Evolutionary conservation across 2,888 invertebrate genomes (phyloP).

Genomic region (Campoplex capitator): DNA sequence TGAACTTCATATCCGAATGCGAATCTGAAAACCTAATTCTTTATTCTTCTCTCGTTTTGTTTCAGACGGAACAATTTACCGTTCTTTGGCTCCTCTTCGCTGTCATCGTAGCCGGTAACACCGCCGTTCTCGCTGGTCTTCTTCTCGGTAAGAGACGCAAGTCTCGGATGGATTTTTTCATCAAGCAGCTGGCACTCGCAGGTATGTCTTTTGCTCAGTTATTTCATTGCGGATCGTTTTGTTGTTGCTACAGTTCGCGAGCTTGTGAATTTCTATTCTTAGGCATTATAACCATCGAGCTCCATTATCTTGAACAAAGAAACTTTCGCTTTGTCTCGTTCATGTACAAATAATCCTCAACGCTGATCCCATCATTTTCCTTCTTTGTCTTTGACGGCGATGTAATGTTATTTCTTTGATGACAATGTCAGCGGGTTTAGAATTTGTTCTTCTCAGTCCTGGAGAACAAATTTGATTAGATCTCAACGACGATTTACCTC

Average conservation of each 20-base stretch:
- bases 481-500: not conserved
- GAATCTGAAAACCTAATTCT: not conserved
- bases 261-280: not conserved
- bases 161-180: conserved; percentile 98
- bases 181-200: conserved; percentile 96
- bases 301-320: not conserved
- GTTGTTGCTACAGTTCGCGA: not conserved
- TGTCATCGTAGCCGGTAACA: conserved; percentile 94
- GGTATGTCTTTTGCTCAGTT: conserved; percentile 86
- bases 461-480: not conserved
- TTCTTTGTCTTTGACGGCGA: too few species aligned
- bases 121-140: conserved; percentile 94
- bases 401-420: not conserved
- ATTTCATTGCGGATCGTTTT: not conserved
- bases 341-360: not conserved
- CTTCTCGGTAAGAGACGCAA: conserved; percentile 93
- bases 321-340: not conserved
- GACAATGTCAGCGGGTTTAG: not conserved
- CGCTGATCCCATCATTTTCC: not conserved
- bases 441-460: not conserved
- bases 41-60: conserved; percentile 74
- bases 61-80: conserved; percentile 94
- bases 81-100: conserved; percentile 94
- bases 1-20: not conserved
- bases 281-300: not conserved